Conservation (phyloP, 2,113 vertebrate species). For the Sula dactylatra region DNA sequence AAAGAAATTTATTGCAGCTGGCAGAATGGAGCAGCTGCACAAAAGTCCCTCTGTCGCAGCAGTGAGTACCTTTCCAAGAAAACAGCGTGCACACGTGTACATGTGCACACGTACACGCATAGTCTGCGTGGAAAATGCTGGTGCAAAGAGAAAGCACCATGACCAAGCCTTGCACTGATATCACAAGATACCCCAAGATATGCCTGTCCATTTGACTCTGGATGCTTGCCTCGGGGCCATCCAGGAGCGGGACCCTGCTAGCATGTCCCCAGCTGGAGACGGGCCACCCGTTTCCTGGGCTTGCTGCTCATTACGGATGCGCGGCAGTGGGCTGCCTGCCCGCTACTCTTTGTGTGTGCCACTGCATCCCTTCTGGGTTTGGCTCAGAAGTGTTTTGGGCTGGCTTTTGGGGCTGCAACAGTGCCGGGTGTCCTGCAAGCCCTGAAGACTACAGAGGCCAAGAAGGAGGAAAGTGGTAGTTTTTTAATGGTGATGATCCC, state of each 20-base stretch:
- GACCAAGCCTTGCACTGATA: not conserved
- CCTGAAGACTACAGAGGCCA: too few species aligned
- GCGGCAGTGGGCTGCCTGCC: not conserved
- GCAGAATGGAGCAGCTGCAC: slow-evolving; percentile 57
- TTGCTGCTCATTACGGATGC: not conserved
- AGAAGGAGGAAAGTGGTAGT: not conserved
- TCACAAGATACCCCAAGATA: not conserved
- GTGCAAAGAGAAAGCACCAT: not conserved
- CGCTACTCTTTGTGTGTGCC: fast-evolving
- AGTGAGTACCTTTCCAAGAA: not conserved
- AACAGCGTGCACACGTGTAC: fast-evolving
- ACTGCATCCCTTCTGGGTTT: not conserved
- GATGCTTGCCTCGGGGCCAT: not conserved
- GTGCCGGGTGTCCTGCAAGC: not conserved
- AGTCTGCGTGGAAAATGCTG: slow-evolving; percentile 18
- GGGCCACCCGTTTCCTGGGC: not conserved
- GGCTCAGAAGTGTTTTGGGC: not conserved
- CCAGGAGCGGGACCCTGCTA: not conserved
- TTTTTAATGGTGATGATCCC: not conserved
- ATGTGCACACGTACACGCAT: fast-evolving
- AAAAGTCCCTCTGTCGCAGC: slow-evolving; percentile 13
- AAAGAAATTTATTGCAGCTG: slow-evolving; percentile 59
- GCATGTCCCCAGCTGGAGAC: not conserved
- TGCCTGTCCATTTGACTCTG: not conserved
- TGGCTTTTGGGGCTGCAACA: not conserved